Percentiles rank a stretch among this genome's conserved stretches.
phyloP scores from a whole-genome alignment of 2,113 vertebrate species.

The Neoarius graeffei region DNA sequence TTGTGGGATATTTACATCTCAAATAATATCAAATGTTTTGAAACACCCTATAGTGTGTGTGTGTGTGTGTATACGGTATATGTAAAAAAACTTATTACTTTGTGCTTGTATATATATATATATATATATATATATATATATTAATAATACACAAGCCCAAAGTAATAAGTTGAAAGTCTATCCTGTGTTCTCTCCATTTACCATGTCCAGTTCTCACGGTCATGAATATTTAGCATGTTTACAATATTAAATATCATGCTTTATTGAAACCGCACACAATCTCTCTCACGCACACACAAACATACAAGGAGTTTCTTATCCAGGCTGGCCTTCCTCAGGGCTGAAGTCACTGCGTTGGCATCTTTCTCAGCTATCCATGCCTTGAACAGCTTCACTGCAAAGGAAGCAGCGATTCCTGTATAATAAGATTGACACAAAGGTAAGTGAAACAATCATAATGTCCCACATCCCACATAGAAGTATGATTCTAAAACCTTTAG shows the following conservation, averaged over 20 bases:
- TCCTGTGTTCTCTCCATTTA: no score
- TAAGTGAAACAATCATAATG: neutral
- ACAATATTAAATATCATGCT: constrained; percentile 13
- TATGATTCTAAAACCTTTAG: neutral
- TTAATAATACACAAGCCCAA: neutral
- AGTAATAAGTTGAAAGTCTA: neutral
- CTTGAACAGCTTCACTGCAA: constrained; percentile 92
- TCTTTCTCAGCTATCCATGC: constrained; percentile 94
- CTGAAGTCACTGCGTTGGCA: constrained; percentile 86
- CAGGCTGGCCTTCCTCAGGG: constrained; percentile 88
- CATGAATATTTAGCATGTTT: constrained; percentile 15
- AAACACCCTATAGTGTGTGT: no score
- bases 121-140: no score
- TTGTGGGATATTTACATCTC: no score
- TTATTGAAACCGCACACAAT: neutral
- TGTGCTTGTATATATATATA: no score
- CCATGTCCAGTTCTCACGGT: neutral
- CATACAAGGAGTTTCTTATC: constrained; percentile 88
- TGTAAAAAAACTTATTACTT: no score
- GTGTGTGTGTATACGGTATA: no score
- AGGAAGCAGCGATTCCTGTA: constrained; percentile 87
- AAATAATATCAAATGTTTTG: no score
- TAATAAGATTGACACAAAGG: neutral
- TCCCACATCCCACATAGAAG: neutral
- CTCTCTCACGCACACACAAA: neutral